These are phyloP conservation scores for Caenorhabditis doughertyi DNA, from an alignment of 2,888 invertebrate genomes.

Conservation along the genomic window DNA sequence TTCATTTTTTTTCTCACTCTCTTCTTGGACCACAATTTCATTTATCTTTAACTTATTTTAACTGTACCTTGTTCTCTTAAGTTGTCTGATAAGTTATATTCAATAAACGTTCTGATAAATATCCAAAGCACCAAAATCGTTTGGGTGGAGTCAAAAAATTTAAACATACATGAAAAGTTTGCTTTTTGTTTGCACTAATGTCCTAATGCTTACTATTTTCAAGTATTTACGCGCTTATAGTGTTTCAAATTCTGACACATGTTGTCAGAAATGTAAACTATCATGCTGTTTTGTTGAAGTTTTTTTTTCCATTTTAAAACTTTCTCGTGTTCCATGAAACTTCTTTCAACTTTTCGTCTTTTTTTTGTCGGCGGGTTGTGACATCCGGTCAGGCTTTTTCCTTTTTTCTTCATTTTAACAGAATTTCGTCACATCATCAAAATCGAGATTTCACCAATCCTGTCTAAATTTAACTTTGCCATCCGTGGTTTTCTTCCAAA, in stretches of 20 bases:
- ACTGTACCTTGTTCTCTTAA: background rate
- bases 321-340: conserved; percentile 25
- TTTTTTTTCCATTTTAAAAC: background rate
- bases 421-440: conserved; percentile 7
- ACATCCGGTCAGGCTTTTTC: conserved; percentile 59
- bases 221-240: too few species aligned
- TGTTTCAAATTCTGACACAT: background rate
- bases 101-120: background rate
- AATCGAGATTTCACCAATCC: background rate
- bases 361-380: conserved; percentile 14
- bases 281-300: background rate
- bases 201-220: too few species aligned
- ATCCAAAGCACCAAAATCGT: background rate
- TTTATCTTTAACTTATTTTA: background rate
- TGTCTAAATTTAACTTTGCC: conserved; percentile 41
- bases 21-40: background rate
- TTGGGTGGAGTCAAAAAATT: too few species aligned
- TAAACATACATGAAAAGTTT: background rate
- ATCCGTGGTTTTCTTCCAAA: conserved; percentile 31
- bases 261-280: conserved; percentile 12
- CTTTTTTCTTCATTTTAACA: conserved; percentile 6
- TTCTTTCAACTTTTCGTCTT: conserved; percentile 19
- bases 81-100: background rate
- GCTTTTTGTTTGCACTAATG: too few species aligned
- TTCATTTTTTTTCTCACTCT: background rate